Evolutionary conservation across 2,888 invertebrate species (phyloP).

Genomic region (Antitype chi): DNA sequence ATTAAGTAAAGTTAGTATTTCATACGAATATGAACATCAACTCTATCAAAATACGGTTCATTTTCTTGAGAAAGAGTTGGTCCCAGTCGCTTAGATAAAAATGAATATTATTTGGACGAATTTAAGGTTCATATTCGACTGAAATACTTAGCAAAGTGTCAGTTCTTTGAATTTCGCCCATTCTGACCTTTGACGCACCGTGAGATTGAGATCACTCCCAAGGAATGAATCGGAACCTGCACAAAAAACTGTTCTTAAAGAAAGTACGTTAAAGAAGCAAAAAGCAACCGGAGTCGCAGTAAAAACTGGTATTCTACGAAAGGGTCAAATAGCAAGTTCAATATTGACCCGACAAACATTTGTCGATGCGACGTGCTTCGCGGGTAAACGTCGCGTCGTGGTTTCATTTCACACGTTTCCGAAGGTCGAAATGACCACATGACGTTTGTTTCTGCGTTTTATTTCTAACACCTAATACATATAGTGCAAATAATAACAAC

Average conservation of each 20-base stretch:
- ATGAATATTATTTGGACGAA: fast-evolving
- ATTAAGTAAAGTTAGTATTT: not conserved
- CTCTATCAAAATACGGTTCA: not conserved
- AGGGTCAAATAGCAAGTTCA: slow-evolving; percentile 30
- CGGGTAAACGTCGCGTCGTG: slow-evolving; percentile 24
- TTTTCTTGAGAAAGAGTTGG: not conserved
- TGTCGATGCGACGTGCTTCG: slow-evolving; percentile 24
- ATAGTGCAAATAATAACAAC: not conserved
- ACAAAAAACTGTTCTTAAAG: slow-evolving; percentile 4
- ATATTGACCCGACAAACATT: slow-evolving; percentile 50
- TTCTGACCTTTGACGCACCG: not conserved
- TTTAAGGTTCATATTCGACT: not conserved
- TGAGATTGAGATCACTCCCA: not conserved
- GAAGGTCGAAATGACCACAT: slow-evolving; percentile 12
- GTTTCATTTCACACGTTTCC: slow-evolving; percentile 18
- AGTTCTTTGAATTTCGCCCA: not conserved
- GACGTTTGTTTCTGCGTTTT: not conserved
- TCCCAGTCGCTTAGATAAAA: not conserved
- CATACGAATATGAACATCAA: not conserved
- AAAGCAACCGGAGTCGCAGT: slow-evolving; percentile 2
- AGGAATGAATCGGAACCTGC: not conserved
- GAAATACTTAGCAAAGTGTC: not conserved
- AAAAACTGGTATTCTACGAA: slow-evolving; percentile 17
- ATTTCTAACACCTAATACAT: not conserved
- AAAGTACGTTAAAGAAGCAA: not conserved